Percentiles rank a stretch among this genome's conserved stretches.
Conservation (phyloP, 1,140 invertebrate genomes). For the Diabrotica virgifera region DNA sequence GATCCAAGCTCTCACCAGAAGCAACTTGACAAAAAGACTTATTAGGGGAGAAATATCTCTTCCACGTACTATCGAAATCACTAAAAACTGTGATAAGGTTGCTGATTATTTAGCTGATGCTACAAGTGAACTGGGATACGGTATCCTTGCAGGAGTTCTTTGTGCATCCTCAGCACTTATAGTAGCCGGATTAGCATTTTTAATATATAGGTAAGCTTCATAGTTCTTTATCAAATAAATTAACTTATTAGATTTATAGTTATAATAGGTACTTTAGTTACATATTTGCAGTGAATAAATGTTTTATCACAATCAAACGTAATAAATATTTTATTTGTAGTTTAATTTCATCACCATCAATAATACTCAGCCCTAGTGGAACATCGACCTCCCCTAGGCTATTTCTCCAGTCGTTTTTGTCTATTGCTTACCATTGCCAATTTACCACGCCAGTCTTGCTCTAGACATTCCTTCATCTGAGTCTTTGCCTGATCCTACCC, state of each 20-base stretch:
- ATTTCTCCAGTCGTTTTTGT: too few species aligned
- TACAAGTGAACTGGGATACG: conserved; percentile 64
- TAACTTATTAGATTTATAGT: too few species aligned
- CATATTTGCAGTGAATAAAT: too few species aligned
- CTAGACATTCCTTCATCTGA: too few species aligned
- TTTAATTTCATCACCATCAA: too few species aligned
- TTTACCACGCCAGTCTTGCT: too few species aligned
- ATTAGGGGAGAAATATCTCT: conserved; percentile 66
- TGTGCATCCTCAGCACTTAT: conserved; percentile 71
- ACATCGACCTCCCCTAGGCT: too few species aligned
- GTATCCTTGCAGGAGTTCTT: conserved; percentile 69
- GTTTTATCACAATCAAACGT: too few species aligned
- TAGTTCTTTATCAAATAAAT: conserved; percentile 11
- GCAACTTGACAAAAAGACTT: conserved; percentile 62
- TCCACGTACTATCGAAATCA: conserved; percentile 61
- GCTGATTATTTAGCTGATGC: conserved; percentile 55
- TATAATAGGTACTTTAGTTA: not conserved
- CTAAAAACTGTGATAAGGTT: conserved; percentile 66
- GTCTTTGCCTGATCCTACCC: too few species aligned
- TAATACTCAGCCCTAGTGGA: too few species aligned
- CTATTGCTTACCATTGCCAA: too few species aligned
- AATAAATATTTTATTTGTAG: too few species aligned
- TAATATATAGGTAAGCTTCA: conserved; percentile 73
- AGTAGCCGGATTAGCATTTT: conserved; percentile 66
- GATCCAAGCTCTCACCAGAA: conserved; percentile 68